Evolutionary conservation across 1,140 invertebrate species (phyloP).

Genomic region (Zaprionus africanus): DNA sequence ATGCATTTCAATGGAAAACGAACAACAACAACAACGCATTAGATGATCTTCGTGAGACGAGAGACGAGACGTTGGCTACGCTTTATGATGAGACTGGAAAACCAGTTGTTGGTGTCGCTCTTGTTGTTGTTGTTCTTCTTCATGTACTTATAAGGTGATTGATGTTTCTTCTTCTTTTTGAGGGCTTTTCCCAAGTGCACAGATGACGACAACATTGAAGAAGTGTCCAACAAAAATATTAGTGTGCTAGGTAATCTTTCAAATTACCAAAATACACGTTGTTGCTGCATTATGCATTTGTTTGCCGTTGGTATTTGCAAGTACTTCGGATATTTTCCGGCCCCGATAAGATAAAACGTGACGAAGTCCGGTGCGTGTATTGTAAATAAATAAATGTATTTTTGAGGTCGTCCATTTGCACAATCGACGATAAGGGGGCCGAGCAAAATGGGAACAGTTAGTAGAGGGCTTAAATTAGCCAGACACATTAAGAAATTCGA

Average conservation of each 20-base stretch:
- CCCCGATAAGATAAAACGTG: slow-evolving; percentile 64
- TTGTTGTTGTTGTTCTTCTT: slow-evolving; percentile 30
- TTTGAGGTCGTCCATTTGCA: slow-evolving; percentile 70
- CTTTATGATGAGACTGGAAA: slow-evolving; percentile 62
- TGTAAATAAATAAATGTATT: slow-evolving; percentile 62
- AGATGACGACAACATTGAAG: slow-evolving; percentile 16
- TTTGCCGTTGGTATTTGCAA: slow-evolving; percentile 28
- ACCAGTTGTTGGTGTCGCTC: slow-evolving; percentile 55
- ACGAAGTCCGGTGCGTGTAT: slow-evolving; percentile 17
- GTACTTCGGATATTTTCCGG: slow-evolving; percentile 51
- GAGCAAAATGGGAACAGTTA: slow-evolving; percentile 11
- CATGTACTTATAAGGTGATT: slow-evolving; percentile 1
- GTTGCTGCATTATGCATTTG: slow-evolving; percentile 55
- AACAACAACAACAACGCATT: slow-evolving; percentile 32
- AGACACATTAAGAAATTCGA: too few relatives aligned
- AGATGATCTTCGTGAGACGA: slow-evolving; percentile 49
- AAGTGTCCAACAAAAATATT: slow-evolving; percentile 12
- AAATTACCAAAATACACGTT: slow-evolving; percentile 31
- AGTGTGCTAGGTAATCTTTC: slow-evolving; percentile 40
- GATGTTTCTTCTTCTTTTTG: not conserved
- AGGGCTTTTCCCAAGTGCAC: slow-evolving; percentile 62
- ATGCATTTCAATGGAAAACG: slow-evolving; percentile 72
- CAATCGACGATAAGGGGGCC: slow-evolving; percentile 42
- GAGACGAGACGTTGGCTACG: slow-evolving; percentile 28
- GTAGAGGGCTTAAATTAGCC: too few relatives aligned